phyloP scores from a whole-genome alignment of 1,140 invertebrate genomes.

The Lepidurus arcticus region DNA sequence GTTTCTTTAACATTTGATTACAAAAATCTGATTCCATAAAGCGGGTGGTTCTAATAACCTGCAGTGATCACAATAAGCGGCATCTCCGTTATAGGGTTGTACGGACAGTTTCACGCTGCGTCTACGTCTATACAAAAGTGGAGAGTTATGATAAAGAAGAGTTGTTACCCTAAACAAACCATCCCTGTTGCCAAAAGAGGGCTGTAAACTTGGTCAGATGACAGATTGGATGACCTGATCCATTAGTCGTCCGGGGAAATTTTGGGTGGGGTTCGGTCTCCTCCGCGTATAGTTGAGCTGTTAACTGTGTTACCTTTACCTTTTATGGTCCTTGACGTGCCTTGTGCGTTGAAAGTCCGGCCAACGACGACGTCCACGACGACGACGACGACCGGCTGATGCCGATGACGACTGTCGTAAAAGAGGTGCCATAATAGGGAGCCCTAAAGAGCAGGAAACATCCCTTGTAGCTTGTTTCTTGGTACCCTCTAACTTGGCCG shows the following conservation, averaged over 20 bases:
- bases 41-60: no score
- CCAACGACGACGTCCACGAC: background rate
- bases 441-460: background rate
- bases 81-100: no score
- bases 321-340: background rate
- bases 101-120: no score
- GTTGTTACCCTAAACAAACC: background rate
- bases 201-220: slow-evolving; percentile 7
- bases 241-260: slow-evolving; percentile 12
- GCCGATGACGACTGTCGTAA: slow-evolving; percentile 9
- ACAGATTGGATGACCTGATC: slow-evolving; percentile 21
- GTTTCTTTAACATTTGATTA: no score
- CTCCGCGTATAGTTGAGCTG: background rate
- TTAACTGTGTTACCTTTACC: background rate
- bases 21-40: no score
- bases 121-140: no score
- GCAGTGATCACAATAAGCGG: no score
- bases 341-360: background rate
- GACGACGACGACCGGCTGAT: slow-evolving; percentile 4
- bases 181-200: background rate
- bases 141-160: background rate
- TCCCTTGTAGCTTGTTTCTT: background rate
- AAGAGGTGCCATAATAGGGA: slow-evolving; percentile 8
- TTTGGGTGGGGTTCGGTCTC: background rate
- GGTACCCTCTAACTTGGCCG: background rate